A percentile compares a stretch with the other conserved stretches of the same genome.
Conservation (phyloP, 2,797 vertebrate genomes). For the Coranthus polyacanthus region DNA sequence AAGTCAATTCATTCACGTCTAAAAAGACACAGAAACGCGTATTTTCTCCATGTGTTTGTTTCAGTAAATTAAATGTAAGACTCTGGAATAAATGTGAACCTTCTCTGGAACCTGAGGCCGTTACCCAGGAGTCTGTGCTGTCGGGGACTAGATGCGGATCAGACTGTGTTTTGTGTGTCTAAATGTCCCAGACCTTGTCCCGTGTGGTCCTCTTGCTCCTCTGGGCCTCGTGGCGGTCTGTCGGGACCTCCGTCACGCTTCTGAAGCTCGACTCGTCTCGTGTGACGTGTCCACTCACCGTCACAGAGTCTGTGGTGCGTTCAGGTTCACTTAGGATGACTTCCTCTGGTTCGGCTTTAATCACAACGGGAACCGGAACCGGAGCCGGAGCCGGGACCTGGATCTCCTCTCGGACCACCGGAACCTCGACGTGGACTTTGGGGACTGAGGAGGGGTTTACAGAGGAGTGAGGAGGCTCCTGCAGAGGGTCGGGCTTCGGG, state of each 20-base stretch:
- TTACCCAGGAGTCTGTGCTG: too few species aligned
- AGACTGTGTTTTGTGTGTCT: too few species aligned
- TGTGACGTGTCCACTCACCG: too few species aligned
- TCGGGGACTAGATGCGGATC: too few species aligned
- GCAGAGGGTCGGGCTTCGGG: conserved; percentile 39
- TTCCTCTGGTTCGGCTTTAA: conserved; percentile 79
- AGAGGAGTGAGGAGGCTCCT: conserved; percentile 30
- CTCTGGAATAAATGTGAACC: too few species aligned
- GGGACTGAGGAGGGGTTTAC: conserved; percentile 2
- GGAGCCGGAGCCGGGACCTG: conserved; percentile 3
- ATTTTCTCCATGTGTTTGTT: too few species aligned
- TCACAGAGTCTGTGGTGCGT: conserved; percentile 13
- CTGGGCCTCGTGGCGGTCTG: not conserved
- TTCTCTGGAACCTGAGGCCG: too few species aligned
- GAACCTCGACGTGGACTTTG: conserved; percentile 3
- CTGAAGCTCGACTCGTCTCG: conserved; percentile 4
- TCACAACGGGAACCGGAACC: conserved; percentile 1
- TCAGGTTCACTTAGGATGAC: conserved; percentile 54
- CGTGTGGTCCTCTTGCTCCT: not conserved
- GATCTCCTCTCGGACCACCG: conserved; percentile 25
- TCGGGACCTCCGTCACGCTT: not conserved
- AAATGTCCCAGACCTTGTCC: conserved; percentile 9
- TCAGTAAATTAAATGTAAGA: too few species aligned
- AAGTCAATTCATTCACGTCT: too few species aligned
- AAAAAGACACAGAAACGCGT: too few species aligned